Base-by-base conservation (phyloP, 2,113 vertebrate genomes). In the Pseudonaja textilis region DNA sequence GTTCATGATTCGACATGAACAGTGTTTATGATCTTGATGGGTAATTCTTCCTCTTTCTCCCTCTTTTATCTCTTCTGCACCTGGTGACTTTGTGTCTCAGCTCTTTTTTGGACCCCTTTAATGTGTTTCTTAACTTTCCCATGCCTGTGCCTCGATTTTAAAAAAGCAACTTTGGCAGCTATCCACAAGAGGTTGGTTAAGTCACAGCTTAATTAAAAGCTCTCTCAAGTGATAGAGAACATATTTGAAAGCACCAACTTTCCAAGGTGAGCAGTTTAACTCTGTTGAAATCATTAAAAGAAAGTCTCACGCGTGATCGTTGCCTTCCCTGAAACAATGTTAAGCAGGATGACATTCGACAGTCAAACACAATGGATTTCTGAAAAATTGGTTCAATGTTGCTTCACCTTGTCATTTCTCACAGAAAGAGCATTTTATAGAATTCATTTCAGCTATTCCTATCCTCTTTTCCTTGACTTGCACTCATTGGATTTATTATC, bases 351-450 rank as follows among this genome's bases (percentile, higher is more conserved):
- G 23, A 34, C 1, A 95, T 92, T 90, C 89, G 4, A 29, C 90
- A 47, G 56, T 88, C 89, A 86, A 9, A 89, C 47, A 47, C 25
- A 90, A 26, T 55, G 6, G 93, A 14, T 93, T 95, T 91, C n/a
- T 47, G 57, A 0, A 52, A 20, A 34, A 92, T 95, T 93, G 94
- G 0, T 4, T 92, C 89, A 93, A 12, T 2, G 47, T 39, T 85
- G 55, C 89, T 74, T 89, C 88, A 45, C 56, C 93, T 87, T 87
- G 0, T 20, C 22, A 0, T 7, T 94, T 96, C 87, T 57, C 14
- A 81, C 3, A 74, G 39, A 92, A 2, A 69, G 5, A 74, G 39
- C 89, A 91, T 90, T 34, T 96, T 20, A 25, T 8, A 86, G 11
- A 88, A 1, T 92, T 47, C 64, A 0, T 26, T 18, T 29, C 90